phyloP scores from a whole-genome alignment of 1,140 invertebrate species.

The Trichonephila clavipes region DNA sequence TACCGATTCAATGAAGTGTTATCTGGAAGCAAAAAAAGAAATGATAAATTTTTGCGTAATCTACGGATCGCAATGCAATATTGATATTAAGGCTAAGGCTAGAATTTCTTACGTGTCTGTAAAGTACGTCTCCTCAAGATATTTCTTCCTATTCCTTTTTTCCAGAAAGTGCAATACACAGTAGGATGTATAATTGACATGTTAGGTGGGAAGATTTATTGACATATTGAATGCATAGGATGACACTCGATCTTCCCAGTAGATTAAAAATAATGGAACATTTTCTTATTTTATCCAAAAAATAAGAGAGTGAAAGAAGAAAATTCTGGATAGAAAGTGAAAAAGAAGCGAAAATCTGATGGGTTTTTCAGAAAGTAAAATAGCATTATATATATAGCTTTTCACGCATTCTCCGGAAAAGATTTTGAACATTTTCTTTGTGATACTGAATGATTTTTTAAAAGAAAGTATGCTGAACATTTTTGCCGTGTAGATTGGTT shows the following conservation, averaged over 20 bases:
- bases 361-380: no score
- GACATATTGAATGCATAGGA: neutral
- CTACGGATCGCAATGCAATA: neutral
- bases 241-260: neutral
- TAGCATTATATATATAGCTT: no score
- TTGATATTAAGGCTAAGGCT: neutral
- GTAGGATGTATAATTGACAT: neutral
- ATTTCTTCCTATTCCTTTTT: neutral
- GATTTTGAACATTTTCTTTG: no score
- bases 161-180: neutral
- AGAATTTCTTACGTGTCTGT: neutral
- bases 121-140: neutral
- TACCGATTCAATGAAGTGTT: neutral
- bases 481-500: no score
- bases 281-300: neutral
- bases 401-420: no score
- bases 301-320: neutral
- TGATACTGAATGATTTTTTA: no score
- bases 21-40: neutral
- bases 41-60: neutral
- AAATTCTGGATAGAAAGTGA: neutral
- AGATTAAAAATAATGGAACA: neutral
- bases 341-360: neutral
- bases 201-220: constrained; percentile 1
- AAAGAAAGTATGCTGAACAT: no score